These are phyloP conservation scores for Siniperca scherzeri DNA, from an alignment of 2,797 vertebrate genomes.

Conservation along the genomic window DNA sequence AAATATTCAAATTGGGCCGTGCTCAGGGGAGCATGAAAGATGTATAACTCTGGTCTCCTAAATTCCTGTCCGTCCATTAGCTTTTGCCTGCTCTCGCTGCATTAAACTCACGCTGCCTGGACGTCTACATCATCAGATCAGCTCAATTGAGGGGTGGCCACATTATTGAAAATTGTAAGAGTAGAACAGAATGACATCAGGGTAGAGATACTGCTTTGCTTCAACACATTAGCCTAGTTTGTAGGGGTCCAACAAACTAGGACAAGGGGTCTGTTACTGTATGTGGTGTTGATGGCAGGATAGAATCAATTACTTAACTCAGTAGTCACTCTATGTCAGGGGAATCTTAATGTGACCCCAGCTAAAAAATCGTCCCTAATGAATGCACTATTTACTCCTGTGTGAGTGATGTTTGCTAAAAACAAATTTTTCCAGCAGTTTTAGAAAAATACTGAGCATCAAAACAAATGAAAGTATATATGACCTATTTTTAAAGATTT, in stretches of 20 bases:
- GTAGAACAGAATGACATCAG: slow-evolving; percentile 26
- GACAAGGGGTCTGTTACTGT: background rate
- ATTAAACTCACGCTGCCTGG: slow-evolving; percentile 53
- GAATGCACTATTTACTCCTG: background rate
- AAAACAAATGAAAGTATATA: background rate
- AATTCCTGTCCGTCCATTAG: slow-evolving; percentile 60
- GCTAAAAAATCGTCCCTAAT: background rate
- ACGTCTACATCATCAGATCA: slow-evolving; percentile 43
- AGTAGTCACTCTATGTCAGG: background rate
- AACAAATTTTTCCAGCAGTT: background rate
- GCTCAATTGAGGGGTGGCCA: slow-evolving; percentile 31
- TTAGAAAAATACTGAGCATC: background rate
- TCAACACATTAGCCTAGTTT: background rate
- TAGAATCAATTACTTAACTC: background rate
- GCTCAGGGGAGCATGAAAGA: slow-evolving; percentile 61
- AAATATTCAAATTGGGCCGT: slow-evolving; percentile 58
- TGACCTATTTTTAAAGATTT: background rate
- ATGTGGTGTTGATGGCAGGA: background rate
- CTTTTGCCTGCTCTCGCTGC: slow-evolving; percentile 32
- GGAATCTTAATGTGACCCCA: background rate
- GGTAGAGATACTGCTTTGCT: slow-evolving; percentile 1
- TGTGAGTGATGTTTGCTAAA: background rate
- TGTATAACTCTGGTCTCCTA: slow-evolving; percentile 46
- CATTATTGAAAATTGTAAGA: slow-evolving; percentile 50
- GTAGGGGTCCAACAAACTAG: background rate